Conservation (phyloP, 2,113 vertebrate genomes). For the Syrrhaptes paradoxus region DNA sequence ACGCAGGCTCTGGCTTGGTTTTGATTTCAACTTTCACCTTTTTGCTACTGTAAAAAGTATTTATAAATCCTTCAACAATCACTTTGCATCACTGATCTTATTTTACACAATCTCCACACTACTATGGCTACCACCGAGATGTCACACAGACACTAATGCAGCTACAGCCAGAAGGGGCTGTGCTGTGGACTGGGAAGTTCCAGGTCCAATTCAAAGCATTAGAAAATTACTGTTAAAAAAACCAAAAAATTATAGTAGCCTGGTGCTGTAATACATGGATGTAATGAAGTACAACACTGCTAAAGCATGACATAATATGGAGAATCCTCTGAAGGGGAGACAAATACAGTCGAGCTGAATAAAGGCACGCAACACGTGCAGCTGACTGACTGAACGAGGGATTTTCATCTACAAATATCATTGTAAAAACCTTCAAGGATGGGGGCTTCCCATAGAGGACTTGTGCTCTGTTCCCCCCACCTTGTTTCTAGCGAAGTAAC, state of each 20-base stretch:
- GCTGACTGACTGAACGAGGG: not conserved
- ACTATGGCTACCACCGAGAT: not conserved
- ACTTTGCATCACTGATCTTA: not conserved
- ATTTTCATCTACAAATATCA: not conserved
- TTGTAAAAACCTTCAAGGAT: not conserved
- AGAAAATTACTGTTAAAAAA: not conserved
- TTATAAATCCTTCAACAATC: not conserved
- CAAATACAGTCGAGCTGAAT: not conserved
- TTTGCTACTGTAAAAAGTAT: not conserved
- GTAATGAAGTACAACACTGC: too few species aligned
- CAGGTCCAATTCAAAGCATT: not conserved
- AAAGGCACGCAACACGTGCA: fast-evolving
- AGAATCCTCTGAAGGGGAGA: not conserved
- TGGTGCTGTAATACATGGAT: not conserved
- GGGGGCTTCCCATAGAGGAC: not conserved
- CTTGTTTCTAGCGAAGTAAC: not conserved
- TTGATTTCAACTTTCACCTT: not conserved
- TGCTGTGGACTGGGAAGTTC: fast-evolving
- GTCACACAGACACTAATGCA: fast-evolving
- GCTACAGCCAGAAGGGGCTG: not conserved
- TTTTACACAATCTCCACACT: not conserved
- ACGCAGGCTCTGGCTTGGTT: not conserved
- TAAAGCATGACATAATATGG: fast-evolving
- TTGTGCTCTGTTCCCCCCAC: not conserved
- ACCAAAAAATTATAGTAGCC: fast-evolving